phyloP scores from a whole-genome alignment of 2,113 vertebrate genomes.

The Ictalurus furcatus region DNA sequence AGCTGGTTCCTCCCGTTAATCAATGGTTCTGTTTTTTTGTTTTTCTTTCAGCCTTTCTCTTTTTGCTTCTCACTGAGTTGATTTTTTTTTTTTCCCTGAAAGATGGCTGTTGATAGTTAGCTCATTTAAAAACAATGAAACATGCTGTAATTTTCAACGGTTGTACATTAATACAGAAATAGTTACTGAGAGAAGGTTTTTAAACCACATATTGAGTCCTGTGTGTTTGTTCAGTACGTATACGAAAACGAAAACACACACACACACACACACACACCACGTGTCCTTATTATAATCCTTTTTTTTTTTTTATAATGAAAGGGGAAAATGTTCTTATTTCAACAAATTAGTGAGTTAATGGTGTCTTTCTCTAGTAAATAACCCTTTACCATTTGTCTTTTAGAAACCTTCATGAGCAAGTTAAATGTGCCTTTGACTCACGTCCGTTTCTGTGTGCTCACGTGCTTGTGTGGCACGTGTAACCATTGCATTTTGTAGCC shows the following conservation, averaged over 20 bases:
- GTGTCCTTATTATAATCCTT: background rate
- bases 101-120: constrained; percentile 76
- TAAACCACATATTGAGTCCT: constrained; percentile 70
- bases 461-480: background rate
- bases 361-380: background rate
- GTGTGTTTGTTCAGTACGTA: constrained; percentile 58
- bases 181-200: constrained; percentile 80
- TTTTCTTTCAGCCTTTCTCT: constrained; percentile 42
- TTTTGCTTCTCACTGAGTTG: constrained; percentile 51
- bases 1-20: constrained; percentile 39
- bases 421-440: background rate
- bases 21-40: constrained; percentile 40
- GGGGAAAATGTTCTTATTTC: background rate
- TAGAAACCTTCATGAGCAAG: background rate
- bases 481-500: constrained; percentile 22
- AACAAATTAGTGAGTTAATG: background rate
- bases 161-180: constrained; percentile 85
- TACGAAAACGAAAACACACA: too few relatives aligned
- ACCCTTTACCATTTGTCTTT: background rate
- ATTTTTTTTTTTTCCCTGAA: constrained; percentile 63
- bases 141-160: constrained; percentile 81
- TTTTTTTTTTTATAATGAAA: background rate
- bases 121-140: constrained; percentile 63
- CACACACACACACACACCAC: too few relatives aligned
- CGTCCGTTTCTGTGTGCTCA: background rate